phyloP scores from a whole-genome alignment of 2,888 invertebrate genomes.

The Lithosia quadra region DNA sequence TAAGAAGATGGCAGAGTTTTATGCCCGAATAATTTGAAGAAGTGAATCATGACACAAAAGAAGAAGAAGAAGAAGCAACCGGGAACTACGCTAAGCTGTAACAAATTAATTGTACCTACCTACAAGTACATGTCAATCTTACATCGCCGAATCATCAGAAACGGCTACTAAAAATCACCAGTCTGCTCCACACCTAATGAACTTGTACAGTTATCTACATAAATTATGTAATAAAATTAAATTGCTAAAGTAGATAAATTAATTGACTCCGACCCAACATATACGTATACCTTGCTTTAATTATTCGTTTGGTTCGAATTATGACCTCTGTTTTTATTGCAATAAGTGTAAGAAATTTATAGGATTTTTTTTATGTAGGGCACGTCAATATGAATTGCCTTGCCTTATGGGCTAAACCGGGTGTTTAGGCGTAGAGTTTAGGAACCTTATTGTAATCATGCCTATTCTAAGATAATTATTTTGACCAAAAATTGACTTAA shows the following conservation, averaged over 20 bases:
- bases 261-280: constrained; percentile 47
- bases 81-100: too few species aligned
- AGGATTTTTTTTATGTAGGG: constrained; percentile 7
- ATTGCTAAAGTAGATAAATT: constrained; percentile 53
- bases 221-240: constrained; percentile 56
- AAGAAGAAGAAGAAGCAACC: too few species aligned
- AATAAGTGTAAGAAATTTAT: constrained; percentile 21
- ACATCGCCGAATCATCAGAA: background rate
- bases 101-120: too few species aligned
- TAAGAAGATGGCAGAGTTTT: too few species aligned
- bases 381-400: background rate
- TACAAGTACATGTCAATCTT: background rate
- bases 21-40: too few species aligned
- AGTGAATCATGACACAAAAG: too few species aligned
- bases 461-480: too few species aligned
- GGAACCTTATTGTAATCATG: too few species aligned
- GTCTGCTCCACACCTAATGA: constrained; percentile 35
- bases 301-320: constrained; percentile 34
- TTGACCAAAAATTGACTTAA: too few species aligned
- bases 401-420: too few species aligned
- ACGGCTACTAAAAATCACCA: constrained; percentile 18
- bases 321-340: constrained; percentile 33
- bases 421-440: too few species aligned
- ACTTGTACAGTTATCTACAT: constrained; percentile 51
- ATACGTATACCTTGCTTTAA: constrained; percentile 35